Evolutionary conservation across 1,140 invertebrate species (phyloP).

Genomic region (Papilio helenus): DNA sequence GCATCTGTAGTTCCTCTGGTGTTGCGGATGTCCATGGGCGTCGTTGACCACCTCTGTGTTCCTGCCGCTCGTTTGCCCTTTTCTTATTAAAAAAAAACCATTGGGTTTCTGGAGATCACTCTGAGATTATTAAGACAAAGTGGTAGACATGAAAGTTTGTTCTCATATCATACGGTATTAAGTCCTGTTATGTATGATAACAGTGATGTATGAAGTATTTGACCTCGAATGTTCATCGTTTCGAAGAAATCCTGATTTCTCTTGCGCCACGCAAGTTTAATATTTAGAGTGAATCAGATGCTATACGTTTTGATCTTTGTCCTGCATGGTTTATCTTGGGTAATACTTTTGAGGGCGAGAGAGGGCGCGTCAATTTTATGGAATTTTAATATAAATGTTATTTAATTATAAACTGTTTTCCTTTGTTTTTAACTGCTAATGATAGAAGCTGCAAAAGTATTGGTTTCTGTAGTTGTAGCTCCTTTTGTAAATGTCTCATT

Average conservation of each 20-base stretch:
- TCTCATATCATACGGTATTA: background rate
- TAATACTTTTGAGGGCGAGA: background rate
- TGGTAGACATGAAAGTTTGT: background rate
- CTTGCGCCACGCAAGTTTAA: background rate
- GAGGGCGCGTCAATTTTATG: too few species aligned
- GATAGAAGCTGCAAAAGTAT: too few species aligned
- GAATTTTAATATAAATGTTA: too few species aligned
- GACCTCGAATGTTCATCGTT: background rate
- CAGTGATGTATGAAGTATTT: conserved; percentile 8
- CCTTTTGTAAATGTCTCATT: too few species aligned
- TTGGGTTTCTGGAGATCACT: background rate
- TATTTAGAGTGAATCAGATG: conserved; percentile 20
- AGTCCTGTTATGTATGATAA: conserved; percentile 9
- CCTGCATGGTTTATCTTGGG: background rate
- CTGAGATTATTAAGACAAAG: background rate
- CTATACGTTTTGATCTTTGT: background rate
- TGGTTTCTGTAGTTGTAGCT: too few species aligned
- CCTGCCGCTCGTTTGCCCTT: too few species aligned
- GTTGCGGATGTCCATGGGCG: too few species aligned
- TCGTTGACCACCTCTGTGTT: too few species aligned
- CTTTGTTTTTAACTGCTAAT: too few species aligned
- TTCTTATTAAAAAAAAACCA: too few species aligned
- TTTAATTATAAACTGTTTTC: too few species aligned
- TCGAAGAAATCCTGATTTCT: conserved; percentile 24
- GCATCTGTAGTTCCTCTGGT: too few species aligned